Evolutionary conservation across 1,140 invertebrate genomes (phyloP), one percentile per base, ranked within the genome.

Genomic region (Eciton burchellii): DNA sequence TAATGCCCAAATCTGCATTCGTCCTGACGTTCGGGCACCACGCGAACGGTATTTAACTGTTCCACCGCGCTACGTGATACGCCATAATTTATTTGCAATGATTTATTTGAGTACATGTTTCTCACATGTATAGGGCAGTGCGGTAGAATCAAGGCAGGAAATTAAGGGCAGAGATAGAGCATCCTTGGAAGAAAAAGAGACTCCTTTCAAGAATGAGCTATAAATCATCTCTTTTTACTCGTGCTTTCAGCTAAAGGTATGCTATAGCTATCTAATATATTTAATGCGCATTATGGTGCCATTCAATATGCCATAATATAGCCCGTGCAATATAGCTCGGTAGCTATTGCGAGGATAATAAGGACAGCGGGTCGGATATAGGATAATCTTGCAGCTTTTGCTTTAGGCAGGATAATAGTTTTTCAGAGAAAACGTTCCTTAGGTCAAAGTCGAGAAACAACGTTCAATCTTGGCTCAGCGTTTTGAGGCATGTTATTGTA

Each of bases 281-380:
- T 84, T 84, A 83, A 84, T 83, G 56, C 45, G 19, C 79, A 29
- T 82, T 70, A 82, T 47, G 54, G 68, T 62, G 81, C 49, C 71
- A 70, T 84, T 82, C 83, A 70, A 84, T 83, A 62, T 68, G 24
- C 43, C 43, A 54, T 84, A 84, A 84, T 74, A 45, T 35, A 74
- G 4, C 54, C 35, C 29, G 45, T 14, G 70, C 47, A 76, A 82
- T 73, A 70, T 52, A 59, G 29, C 56, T 14, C 35, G 19, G 26
- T 56, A 63, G 54, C 47, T 56, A 66, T 12, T 47, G 66, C 45
- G 19, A 62, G 66, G 66, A 79, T 82, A 82, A 84, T 84, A 84
- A 84, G 68, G 62, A 16, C 19, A 29, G 57, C 49, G 1, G 62
- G 43, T 68, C 62, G 68, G 76, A 74, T 82, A 35, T 26, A 63